Base-by-base conservation (phyloP, 2,797 vertebrate genomes). In the Pipistrellus pipistrellus region DNA sequence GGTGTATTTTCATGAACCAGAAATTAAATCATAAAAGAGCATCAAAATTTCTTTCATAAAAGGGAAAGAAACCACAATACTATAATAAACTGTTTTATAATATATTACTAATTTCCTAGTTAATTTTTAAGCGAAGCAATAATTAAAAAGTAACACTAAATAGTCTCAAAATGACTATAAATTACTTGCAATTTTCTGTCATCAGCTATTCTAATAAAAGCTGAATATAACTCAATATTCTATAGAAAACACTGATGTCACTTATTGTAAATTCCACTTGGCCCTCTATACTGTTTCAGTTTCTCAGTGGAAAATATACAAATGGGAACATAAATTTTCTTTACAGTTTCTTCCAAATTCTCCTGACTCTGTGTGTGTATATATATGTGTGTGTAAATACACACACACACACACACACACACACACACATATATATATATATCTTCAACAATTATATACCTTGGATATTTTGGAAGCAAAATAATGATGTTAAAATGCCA, bases 101-200 rank as follows among this genome's bases (percentile, higher is more conserved):
- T 78, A 92, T 55, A 76, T 72, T 0, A 1, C 46, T 81, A 94
- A 95, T 96, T 94, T 95, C 57, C 66, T 87, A 77, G 91, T 91
- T 94, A 95, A 88, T 93, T 96, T 94, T 96, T 72, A 95, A 96
- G 69, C 32, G 30, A 85, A 95, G 68, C 41, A 90, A 59, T 95
- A 53, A 69, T 91, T 69, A 44, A 13, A 93, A 87, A 93, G 80
- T 75, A 69, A 95, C 27, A 51, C 83, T 81, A 88, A 91, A 85
- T 76, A 68, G 71, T 53, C 59, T 94, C 48, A 92, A 96, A 96
- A 89, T 91, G n/a, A 77, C 69, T 91, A 66, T 80, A 95, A 95
- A 89, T 87, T 90, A 86, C 93, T 95, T 94, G 68, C 25, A 72
- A 95, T 84, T 95, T 93, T 84, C 81, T 93, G 30, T 80, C 51